Percentiles rank a stretch among this genome's conserved stretches.
Evolutionary conservation across 1,140 invertebrate species (phyloP).

Genomic region (Hypsibius dujardini): DNA sequence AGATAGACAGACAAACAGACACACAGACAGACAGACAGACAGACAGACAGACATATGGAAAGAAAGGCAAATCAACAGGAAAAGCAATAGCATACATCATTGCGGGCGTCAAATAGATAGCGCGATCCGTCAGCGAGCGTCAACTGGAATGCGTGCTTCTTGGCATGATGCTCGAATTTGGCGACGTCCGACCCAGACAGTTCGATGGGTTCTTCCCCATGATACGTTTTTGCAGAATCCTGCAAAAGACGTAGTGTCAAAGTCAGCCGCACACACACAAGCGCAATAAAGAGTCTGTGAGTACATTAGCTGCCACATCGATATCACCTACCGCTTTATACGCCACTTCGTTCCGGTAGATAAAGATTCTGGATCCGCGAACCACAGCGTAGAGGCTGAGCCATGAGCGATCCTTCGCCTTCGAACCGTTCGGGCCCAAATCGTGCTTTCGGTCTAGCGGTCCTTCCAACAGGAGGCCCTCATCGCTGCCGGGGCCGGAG

Average conservation of each 20-base stretch:
- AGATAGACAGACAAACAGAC: too few relatives aligned
- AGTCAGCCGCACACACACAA: neutral
- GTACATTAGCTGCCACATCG: neutral
- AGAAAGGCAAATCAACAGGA: neutral
- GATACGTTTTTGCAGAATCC: neutral
- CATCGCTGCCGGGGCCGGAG: neutral
- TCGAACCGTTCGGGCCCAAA: neutral
- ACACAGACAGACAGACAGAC: too few relatives aligned
- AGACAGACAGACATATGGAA: neutral
- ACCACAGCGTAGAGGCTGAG: neutral
- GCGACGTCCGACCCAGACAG: neutral
- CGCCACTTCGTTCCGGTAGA: neutral
- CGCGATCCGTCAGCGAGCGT: neutral
- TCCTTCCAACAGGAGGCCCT: neutral
- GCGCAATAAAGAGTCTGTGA: neutral
- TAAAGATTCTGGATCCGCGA: neutral
- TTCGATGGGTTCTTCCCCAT: neutral
- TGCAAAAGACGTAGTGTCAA: neutral
- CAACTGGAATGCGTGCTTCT: constrained; percentile 7
- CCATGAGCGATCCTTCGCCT: neutral
- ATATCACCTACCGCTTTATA: neutral
- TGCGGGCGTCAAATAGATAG: constrained; percentile 6
- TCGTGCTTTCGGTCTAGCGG: constrained; percentile 8
- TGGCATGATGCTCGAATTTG: constrained; percentile 2
- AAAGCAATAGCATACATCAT: neutral